Conservation (phyloP, 2,888 invertebrate genomes). For the Drosophila hamatofila region DNA sequence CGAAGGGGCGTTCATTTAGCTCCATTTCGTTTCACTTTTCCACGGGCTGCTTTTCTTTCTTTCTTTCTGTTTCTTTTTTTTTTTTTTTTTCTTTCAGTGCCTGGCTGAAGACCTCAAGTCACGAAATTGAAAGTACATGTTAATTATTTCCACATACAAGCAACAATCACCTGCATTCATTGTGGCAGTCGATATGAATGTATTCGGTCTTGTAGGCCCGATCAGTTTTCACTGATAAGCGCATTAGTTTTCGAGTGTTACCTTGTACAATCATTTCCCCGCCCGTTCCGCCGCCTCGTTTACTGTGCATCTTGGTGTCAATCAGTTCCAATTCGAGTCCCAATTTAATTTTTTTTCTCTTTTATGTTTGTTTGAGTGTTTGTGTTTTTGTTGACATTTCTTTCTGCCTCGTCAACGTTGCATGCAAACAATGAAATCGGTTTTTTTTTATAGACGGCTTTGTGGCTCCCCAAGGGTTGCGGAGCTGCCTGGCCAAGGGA, state of each 20-base stretch:
- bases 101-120: slow-evolving; percentile 33
- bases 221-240: slow-evolving; percentile 74
- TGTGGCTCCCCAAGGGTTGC: slow-evolving; percentile 24
- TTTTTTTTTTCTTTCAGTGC: slow-evolving; percentile 2
- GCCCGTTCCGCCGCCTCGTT: slow-evolving; percentile 1
- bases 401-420: slow-evolving; percentile 70
- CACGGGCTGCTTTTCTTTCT: slow-evolving; percentile 45
- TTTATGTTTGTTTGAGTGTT: slow-evolving; percentile 38
- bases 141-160: slow-evolving; percentile 76
- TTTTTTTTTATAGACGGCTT: slow-evolving; percentile 18
- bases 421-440: slow-evolving; percentile 68
- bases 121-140: slow-evolving; percentile 81
- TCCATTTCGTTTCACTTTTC: slow-evolving; percentile 59
- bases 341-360: slow-evolving; percentile 19
- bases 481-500: not conserved
- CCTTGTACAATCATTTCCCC: slow-evolving; percentile 40
- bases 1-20: slow-evolving; percentile 11
- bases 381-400: slow-evolving; percentile 64
- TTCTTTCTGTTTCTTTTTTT: slow-evolving; percentile 32
- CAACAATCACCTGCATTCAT: slow-evolving; percentile 76
- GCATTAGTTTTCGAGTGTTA: slow-evolving; percentile 70
- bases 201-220: slow-evolving; percentile 31
- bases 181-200: slow-evolving; percentile 14
- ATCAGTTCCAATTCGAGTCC: slow-evolving; percentile 60
- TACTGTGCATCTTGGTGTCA: slow-evolving; percentile 60